Evolutionary conservation across 2,888 invertebrate species (phyloP), one percentile per base, ranked within the genome.

Genomic region (Chelonus formosanus): DNA sequence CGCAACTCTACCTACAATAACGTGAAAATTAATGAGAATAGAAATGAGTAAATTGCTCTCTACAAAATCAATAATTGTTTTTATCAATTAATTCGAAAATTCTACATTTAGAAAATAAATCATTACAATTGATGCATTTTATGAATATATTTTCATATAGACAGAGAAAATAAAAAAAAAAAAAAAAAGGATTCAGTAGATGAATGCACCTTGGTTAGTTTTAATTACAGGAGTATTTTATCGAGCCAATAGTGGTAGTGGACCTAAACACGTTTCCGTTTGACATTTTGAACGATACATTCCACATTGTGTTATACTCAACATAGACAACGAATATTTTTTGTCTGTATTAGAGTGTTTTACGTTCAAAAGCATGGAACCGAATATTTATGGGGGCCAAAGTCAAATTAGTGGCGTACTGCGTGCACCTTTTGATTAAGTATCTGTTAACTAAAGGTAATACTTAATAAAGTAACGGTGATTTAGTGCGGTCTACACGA

Each of bases 381-480:
- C 78, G 81, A 82, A 83, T 83, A 84, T 84, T 84, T 84, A 84
- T 84, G 81, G 81, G 80, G 79, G 80, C 83, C 83, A 82, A 84
- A 84, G 84, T 84, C 83, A 83, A 84, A 84, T 84, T 84, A 84
- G 84, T 84, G 83, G 83, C 83, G 83, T 80, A 83, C 81, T 80
- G 83, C 82, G 82, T 82, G 82, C 81, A 83, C 81, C 81, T 83
- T 84, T 84, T 84, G 83, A 84, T 84, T 83, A 84, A 84, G 84
- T 84, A 84, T 84, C 84, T 84, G 84, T 84, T 84, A 84, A 84
- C 83, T 81, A 81, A 84, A 82, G 82, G 82, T 84, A 84, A 84
- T 83, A 84, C 84, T 83, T 83, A 84, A 84, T 84, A 84, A 83
- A 84, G 83, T 83, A 84, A 84, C 83, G 81, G 81, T 84, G 84